Evolutionary conservation across 2,888 invertebrate genomes (phyloP).

Genomic region (Eulithis testata): DNA sequence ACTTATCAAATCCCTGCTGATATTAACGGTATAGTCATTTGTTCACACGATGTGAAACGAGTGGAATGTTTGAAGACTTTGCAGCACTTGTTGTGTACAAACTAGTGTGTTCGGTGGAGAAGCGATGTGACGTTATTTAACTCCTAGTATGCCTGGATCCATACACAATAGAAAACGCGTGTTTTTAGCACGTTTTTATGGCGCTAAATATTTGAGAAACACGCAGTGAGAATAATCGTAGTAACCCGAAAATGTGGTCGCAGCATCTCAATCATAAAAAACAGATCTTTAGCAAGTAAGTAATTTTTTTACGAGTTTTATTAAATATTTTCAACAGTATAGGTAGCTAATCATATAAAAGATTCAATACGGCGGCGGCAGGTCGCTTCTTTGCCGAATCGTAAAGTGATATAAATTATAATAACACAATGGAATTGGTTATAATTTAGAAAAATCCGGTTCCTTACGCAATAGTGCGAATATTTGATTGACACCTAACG

Average conservation of each 20-base stretch:
- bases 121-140: conserved; percentile 3
- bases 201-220: too few relatives aligned
- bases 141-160: too few relatives aligned
- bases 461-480: conserved; percentile 14
- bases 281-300: too few relatives aligned
- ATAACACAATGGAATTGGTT: conserved; percentile 27
- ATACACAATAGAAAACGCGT: too few relatives aligned
- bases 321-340: too few relatives aligned
- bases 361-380: background rate
- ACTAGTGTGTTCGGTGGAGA: conserved; percentile 15
- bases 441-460: conserved; percentile 15
- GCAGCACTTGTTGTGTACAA: conserved; percentile 26
- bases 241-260: too few relatives aligned
- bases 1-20: background rate
- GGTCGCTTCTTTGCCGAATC: conserved; percentile 14
- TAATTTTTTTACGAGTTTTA: too few relatives aligned
- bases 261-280: too few relatives aligned
- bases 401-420: conserved; percentile 12
- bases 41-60: background rate
- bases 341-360: background rate
- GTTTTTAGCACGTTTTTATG: too few relatives aligned
- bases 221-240: too few relatives aligned
- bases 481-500: conserved; percentile 9
- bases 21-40: conserved; percentile 7
- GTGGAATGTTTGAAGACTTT: conserved; percentile 18